Conservation (phyloP, 2,797 vertebrate genomes). For the Coregonus suidteri region DNA sequence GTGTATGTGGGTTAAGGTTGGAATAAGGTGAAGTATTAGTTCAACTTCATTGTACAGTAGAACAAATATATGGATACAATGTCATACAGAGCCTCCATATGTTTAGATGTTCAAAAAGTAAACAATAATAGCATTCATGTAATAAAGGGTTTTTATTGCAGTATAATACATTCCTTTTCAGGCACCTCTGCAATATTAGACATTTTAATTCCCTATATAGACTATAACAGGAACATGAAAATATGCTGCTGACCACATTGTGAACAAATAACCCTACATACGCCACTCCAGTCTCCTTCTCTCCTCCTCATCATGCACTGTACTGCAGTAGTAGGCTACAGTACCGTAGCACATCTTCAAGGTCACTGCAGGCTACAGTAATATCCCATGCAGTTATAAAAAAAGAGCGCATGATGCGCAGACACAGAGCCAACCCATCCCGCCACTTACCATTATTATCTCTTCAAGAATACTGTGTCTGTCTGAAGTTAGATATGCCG, state of each 20-base stretch:
- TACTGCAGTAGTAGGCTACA: slow-evolving; percentile 9
- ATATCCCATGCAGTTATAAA: slow-evolving; percentile 40
- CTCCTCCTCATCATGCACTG: slow-evolving; percentile 33
- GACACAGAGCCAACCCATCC: slow-evolving; percentile 10
- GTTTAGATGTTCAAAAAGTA: too few relatives aligned
- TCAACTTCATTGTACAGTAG: neutral
- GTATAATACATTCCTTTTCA: neutral
- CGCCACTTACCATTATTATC: slow-evolving; percentile 75
- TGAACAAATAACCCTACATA: neutral
- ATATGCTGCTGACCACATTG: neutral
- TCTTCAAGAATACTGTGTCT: slow-evolving; percentile 47
- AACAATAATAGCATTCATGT: neutral
- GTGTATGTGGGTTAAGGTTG: neutral
- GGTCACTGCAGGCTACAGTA: slow-evolving; percentile 49
- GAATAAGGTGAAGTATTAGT: neutral
- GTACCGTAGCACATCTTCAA: slow-evolving; percentile 41
- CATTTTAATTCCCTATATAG: neutral
- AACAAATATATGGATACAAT: too few relatives aligned
- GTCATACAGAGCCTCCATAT: too few relatives aligned
- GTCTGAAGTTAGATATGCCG: slow-evolving; percentile 52
- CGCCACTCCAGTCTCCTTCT: neutral
- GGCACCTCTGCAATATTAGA: neutral
- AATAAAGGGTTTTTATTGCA: neutral
- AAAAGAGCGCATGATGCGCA: slow-evolving; percentile 33
- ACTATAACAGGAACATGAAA: neutral